A percentile compares a stretch with the other conserved stretches of the same genome.
phyloP scores from a whole-genome alignment of 37 sponge, comb jelly and placozoan species.

The Oscarella lobularis region DNA sequence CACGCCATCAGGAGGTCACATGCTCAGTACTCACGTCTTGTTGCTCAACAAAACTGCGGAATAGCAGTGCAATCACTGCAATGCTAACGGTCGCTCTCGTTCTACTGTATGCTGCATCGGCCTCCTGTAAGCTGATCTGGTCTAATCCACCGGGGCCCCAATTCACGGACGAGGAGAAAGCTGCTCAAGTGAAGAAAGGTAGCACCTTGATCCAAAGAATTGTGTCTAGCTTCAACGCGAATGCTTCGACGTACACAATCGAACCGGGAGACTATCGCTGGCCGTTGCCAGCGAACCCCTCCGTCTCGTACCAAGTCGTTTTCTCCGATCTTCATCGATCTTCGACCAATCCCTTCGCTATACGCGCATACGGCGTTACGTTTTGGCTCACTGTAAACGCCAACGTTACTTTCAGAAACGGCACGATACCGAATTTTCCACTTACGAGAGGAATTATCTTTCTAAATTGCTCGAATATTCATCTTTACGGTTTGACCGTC shows the following conservation, averaged over 20 bases:
- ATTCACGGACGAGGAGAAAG: neutral
- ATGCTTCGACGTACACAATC: neutral
- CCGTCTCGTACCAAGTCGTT: neutral
- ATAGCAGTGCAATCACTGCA: too few species aligned
- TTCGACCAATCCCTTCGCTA: neutral
- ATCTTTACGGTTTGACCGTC: neutral
- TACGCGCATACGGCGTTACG: neutral
- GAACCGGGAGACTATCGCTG: neutral
- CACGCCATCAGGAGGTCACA: too few species aligned
- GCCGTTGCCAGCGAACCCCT: neutral
- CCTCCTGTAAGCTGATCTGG: too few species aligned
- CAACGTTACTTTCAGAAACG: too few species aligned
- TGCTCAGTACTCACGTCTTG: too few species aligned
- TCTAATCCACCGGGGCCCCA: neutral
- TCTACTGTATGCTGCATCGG: too few species aligned
- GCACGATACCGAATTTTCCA: neutral
- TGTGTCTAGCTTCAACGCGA: neutral
- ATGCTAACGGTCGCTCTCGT: too few species aligned
- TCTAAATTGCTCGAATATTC: neutral
- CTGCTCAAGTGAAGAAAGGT: neutral
- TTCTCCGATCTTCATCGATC: neutral
- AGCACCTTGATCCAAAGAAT: neutral
- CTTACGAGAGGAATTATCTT: neutral
- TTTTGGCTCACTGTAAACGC: neutral
- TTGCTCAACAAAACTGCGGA: too few species aligned